Evolutionary conservation across 2,888 invertebrate species (phyloP), one percentile per base, ranked within the genome.

Genomic region (Euclidia mi): DNA sequence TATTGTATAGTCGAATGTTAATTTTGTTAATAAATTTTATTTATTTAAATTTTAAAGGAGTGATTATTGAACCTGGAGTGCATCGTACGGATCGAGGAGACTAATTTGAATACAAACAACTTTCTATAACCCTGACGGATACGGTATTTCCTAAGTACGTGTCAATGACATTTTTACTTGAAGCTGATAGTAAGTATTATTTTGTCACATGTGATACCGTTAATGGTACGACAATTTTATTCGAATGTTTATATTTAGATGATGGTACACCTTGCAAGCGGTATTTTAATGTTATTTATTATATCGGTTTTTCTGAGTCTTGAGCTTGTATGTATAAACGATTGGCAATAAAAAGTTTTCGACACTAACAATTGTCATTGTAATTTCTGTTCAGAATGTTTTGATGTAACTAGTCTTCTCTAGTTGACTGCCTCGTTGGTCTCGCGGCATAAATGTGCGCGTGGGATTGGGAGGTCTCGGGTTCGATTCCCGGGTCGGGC

Each of bases 61-160:
- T 70, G 38, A 53, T 65, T 52, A 52, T 56, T 69, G 48, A 69
- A 67, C 57, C 63, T 60, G 52, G 35, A 58, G 38, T 59, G 38
- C 59, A 63, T 63, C 60, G 61, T 57, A 64, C 63, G 47, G 10
- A 68, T 71, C 60, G 65, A 71, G 70, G 69, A 78, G 76, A 72
- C 76, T 79, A 76, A 85, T 87, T 88, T 83, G 79, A 84, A 86
- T 87, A 87, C 82, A 84, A 84, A 82, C 78, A 80, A 81, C 82
- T 87, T 85, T 87, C 81, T 84, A 83, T 73, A 72, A 78, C 67
- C 75, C 64, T 76, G 58, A 60, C 67, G 71, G 75, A 78, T 78
- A 74, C 79, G 65, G 76, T 73, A 71, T 77, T 60, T 56, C 48
- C 47, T 71, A 74, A 75, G 79, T 76, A 73, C 29, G 74, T 73